These are phyloP conservation scores for Habroteleia sp. DNA, from an alignment of 2,888 invertebrate genomes.

Conservation along the genomic window DNA sequence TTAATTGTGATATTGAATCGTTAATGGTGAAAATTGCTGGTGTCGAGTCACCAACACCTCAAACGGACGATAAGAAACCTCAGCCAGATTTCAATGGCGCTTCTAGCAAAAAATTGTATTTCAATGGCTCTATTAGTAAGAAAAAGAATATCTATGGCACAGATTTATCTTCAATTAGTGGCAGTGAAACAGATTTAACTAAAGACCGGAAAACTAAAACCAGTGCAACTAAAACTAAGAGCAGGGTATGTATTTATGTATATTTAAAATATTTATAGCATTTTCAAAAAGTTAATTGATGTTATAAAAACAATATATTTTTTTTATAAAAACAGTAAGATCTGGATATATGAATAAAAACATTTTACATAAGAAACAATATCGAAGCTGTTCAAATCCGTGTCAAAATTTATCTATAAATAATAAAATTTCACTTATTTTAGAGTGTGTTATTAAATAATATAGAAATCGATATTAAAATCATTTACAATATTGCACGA, in stretches of 20 bases:
- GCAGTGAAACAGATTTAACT: slow-evolving; percentile 81
- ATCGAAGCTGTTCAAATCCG: no score
- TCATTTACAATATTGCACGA: no score
- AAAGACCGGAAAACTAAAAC: slow-evolving; percentile 42
- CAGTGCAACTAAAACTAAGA: slow-evolving; percentile 47
- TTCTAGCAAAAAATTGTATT: slow-evolving; percentile 86
- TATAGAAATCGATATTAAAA: no score
- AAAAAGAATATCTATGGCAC: slow-evolving; percentile 85
- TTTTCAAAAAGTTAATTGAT: no score
- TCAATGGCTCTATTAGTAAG: slow-evolving; percentile 87
- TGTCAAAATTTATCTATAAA: no score
- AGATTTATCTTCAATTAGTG: slow-evolving; percentile 83
- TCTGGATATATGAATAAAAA: no score
- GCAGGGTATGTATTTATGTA: slow-evolving; percentile 62
- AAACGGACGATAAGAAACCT: slow-evolving; percentile 84
- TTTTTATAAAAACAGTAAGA: no score
- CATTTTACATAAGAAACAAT: no score
- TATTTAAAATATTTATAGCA: slow-evolving; percentile 4
- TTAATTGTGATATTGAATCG: slow-evolving; percentile 86
- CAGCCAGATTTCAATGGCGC: slow-evolving; percentile 86
- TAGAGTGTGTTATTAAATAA: no score
- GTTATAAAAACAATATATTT: no score
- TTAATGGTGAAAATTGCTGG: slow-evolving; percentile 87
- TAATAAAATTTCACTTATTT: no score
- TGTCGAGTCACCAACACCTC: slow-evolving; percentile 82